Percentiles rank a stretch among this genome's conserved stretches.
Evolutionary conservation across 2,797 vertebrate species (phyloP).

Genomic region (Diceros bicornis): DNA sequence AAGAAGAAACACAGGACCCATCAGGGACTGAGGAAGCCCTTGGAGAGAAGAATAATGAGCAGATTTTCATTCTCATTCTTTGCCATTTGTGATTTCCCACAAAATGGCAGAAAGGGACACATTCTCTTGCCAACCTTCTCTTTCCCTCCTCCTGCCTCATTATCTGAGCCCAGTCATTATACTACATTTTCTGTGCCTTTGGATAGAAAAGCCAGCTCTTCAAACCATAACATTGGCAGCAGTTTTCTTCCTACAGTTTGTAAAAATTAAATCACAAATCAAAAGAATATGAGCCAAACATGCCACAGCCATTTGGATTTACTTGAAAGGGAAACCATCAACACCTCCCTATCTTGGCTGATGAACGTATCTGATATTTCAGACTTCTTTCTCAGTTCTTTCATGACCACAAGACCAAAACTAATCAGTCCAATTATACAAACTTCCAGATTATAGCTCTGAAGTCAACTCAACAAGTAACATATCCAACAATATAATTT

Average conservation of each 20-base stretch:
- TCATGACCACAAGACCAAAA: constrained; percentile 86
- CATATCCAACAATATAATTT: constrained; percentile 82
- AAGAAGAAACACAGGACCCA: background rate
- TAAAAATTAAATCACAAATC: constrained; percentile 87
- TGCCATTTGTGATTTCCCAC: constrained; percentile 53
- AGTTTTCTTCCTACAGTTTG: constrained; percentile 83
- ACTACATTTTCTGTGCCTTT: constrained; percentile 79
- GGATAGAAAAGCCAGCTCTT: constrained; percentile 78
- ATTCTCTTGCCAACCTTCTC: constrained; percentile 43
- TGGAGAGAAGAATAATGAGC: constrained; percentile 44
- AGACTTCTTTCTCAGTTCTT: constrained; percentile 83
- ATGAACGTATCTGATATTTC: constrained; percentile 83
- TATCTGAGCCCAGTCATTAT: constrained; percentile 74
- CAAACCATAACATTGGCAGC: constrained; percentile 85
- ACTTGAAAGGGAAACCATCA: constrained; percentile 85
- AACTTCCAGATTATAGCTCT: constrained; percentile 85
- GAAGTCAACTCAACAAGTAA: constrained; percentile 86
- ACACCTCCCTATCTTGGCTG: constrained; percentile 84
- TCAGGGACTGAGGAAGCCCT: constrained; percentile 15
- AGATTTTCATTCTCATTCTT: constrained; percentile 63
- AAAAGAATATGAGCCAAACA: constrained; percentile 85
- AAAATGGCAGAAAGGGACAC: constrained; percentile 72
- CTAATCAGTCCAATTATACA: constrained; percentile 87
- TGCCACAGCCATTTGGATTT: constrained; percentile 84
- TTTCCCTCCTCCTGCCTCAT: constrained; percentile 59